phyloP scores from a whole-genome alignment of 2,888 invertebrate species.

The Nemoura dubitans region DNA sequence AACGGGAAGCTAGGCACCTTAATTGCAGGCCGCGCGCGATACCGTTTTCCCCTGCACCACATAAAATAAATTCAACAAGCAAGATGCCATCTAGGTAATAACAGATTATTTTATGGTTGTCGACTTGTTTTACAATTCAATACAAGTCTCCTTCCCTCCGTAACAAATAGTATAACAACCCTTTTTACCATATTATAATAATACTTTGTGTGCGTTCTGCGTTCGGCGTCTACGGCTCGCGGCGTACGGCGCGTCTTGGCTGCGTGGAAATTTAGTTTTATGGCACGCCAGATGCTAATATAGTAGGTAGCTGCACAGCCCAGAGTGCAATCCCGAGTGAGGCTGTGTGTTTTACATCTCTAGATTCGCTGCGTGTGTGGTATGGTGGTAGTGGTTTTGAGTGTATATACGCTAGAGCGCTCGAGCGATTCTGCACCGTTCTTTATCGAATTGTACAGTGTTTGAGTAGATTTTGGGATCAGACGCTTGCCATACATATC shows the following conservation, averaged over 20 bases:
- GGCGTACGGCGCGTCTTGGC: too few species aligned
- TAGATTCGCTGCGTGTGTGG: not conserved
- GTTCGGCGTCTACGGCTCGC: too few species aligned
- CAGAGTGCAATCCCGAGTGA: not conserved
- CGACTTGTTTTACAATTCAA: slow-evolving; percentile 27
- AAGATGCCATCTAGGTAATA: slow-evolving; percentile 22
- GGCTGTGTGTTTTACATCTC: not conserved
- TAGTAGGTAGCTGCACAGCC: not conserved
- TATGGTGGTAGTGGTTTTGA: not conserved
- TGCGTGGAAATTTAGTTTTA: slow-evolving; percentile 9
- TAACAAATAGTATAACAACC: slow-evolving; percentile 24
- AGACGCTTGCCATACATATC: not conserved
- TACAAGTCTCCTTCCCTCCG: not conserved
- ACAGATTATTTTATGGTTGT: slow-evolving; percentile 34
- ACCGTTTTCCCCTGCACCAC: not conserved
- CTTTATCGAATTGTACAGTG: not conserved
- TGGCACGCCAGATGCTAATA: slow-evolving; percentile 31
- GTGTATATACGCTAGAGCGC: not conserved
- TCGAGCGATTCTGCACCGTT: not conserved
- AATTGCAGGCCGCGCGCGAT: not conserved
- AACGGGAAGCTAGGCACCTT: too few species aligned
- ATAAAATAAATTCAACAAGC: too few species aligned
- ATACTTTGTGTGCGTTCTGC: not conserved
- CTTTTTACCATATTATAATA: slow-evolving; percentile 30
- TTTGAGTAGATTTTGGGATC: slow-evolving; percentile 2